Conservation (phyloP, 2,888 invertebrate genomes). For the Aelia acuminata region DNA sequence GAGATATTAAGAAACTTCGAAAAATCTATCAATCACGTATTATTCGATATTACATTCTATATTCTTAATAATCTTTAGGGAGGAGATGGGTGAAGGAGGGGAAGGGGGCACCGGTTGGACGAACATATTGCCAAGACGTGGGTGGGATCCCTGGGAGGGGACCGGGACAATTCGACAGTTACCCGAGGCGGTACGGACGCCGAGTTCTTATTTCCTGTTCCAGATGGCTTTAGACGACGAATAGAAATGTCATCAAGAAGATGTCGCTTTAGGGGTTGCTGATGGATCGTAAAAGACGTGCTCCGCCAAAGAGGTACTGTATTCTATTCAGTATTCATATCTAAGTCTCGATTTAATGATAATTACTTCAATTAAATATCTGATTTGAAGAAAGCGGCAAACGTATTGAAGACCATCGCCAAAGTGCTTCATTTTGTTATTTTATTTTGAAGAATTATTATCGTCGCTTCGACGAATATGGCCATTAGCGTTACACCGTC, state of each 20-base stretch:
- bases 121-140: background rate
- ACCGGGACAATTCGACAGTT: background rate
- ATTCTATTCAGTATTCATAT: too few relatives aligned
- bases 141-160: background rate
- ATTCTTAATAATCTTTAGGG: background rate
- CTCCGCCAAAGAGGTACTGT: too few relatives aligned
- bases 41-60: background rate
- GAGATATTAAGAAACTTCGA: too few relatives aligned
- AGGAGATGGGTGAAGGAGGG: background rate
- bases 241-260: background rate
- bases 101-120: background rate
- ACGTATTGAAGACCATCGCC: too few relatives aligned
- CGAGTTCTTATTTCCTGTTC: background rate
- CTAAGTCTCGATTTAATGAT: too few relatives aligned
- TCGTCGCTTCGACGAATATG: too few relatives aligned
- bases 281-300: background rate
- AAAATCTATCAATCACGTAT: background rate
- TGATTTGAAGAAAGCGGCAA: too few relatives aligned
- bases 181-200: background rate
- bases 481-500: too few relatives aligned
- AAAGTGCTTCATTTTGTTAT: too few relatives aligned
- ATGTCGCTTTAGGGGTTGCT: background rate
- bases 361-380: too few relatives aligned
- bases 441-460: too few relatives aligned
- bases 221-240: background rate